These are phyloP conservation scores for Thamnophis sirtalis DNA, from an alignment of 2,113 vertebrate species.

Conservation along the genomic window DNA sequence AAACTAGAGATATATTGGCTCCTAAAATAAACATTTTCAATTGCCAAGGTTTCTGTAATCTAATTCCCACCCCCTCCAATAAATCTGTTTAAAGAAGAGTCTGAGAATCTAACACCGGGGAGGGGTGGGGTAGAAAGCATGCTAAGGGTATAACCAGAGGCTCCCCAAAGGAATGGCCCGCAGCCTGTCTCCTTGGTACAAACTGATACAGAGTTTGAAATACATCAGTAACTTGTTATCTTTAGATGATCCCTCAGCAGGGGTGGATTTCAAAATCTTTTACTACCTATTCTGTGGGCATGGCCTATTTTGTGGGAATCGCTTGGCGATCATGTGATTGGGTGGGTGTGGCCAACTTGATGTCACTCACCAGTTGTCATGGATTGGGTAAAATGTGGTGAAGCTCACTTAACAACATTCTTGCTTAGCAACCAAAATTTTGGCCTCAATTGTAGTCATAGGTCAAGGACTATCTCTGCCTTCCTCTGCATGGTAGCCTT, in stretches of 20 bases:
- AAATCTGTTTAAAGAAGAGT: neutral
- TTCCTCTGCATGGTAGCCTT: too few relatives aligned
- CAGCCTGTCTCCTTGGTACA: neutral
- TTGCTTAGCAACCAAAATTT: too few relatives aligned
- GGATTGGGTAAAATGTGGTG: too few relatives aligned
- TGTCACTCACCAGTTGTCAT: too few relatives aligned
- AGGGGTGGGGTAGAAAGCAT: neutral
- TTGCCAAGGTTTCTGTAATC: neutral
- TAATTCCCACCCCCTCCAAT: neutral
- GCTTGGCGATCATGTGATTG: too few relatives aligned
- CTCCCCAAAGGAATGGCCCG: neutral
- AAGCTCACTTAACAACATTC: too few relatives aligned
- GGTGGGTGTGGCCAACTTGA: too few relatives aligned
- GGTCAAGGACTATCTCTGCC: too few relatives aligned
- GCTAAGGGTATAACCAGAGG: neutral
- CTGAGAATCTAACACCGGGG: neutral
- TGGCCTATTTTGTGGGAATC: too few relatives aligned
- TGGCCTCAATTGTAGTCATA: too few relatives aligned
- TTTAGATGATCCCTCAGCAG: constrained; percentile 21
- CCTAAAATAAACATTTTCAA: neutral
- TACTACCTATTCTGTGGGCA: too few relatives aligned
- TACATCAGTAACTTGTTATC: neutral
- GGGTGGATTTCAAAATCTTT: too few relatives aligned
- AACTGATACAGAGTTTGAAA: neutral
- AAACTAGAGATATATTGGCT: neutral